Conservation (phyloP, 53 echinoderm and acorn worm species). For the Actinopyga echinites region DNA sequence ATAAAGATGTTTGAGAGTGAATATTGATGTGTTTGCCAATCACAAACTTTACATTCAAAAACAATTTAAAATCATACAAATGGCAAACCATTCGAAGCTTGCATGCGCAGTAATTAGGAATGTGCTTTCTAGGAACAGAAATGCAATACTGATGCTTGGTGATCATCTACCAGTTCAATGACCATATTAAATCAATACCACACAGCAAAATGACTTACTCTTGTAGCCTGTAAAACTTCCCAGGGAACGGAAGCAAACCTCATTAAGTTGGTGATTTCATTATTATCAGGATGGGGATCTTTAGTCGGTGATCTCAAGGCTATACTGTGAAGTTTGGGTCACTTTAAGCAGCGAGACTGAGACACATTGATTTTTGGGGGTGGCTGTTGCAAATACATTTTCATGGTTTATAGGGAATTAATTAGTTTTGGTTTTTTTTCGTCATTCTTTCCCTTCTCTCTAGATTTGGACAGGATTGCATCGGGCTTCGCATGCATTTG, state of each 20-base stretch:
- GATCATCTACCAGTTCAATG: not conserved
- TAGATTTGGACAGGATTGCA: constrained; percentile 73
- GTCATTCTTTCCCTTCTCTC: constrained; percentile 1
- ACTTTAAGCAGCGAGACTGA: not conserved
- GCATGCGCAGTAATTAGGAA: too few relatives aligned
- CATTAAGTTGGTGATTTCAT: not conserved
- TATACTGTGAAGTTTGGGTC: constrained; percentile 6
- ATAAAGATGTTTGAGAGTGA: too few relatives aligned
- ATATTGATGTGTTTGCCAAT: too few relatives aligned
- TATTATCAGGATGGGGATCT: not conserved
- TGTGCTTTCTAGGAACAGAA: too few relatives aligned
- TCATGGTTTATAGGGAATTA: constrained; percentile 20
- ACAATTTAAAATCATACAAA: too few relatives aligned
- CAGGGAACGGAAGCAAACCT: not conserved
- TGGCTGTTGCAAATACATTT: constrained; percentile 27
- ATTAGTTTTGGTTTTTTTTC: not conserved
- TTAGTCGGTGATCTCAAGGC: not conserved
- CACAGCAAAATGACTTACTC: not conserved
- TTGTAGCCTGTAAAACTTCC: not conserved
- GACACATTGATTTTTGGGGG: constrained; percentile 8
- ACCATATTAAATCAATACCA: constrained; percentile 19
- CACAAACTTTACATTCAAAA: too few relatives aligned
- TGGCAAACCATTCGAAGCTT: too few relatives aligned
- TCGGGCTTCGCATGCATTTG: constrained; percentile 69
- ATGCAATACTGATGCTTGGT: too few relatives aligned